Base-by-base conservation (phyloP, 2,888 invertebrate genomes). In the Phyllotreta cruciferae region DNA sequence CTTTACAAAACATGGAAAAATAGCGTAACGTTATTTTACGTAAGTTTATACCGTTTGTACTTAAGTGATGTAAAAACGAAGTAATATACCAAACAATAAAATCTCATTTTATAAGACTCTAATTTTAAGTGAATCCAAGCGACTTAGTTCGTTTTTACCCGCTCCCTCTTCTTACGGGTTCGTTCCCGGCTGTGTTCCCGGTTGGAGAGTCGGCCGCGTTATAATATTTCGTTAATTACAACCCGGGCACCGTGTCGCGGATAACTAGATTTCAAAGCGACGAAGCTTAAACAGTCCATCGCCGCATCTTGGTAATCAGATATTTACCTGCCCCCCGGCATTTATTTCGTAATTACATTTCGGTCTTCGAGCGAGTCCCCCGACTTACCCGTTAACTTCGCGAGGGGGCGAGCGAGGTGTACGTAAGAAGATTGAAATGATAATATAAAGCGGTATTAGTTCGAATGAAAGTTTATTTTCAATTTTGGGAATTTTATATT, bases 141-240 rank as follows among this genome's bases (percentile, higher is more conserved):
- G 24, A 24, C 24, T 24, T 24, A 24, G 2, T 24, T 24, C 24
- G 24, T 24, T 24, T 24, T 24, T 24, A 24, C 24, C 24, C 24
- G 24, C 24, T 24, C 24, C 24, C 24, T 4, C 24, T 24, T 24
- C 24, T 24, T 24, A 24, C 2, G 24, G 24, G 24, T 24, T 24
- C 24, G 24, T 24, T 45, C 37, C 45, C 13, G 58, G 41, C 14
- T 36, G 49, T 13, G 50, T 50, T 41, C 50, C n/a, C 39, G 41
- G 38, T 38, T 14, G 38, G 56, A 47, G 38, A 58, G 49, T 49
- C 47, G 14, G 13, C 57, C 10, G 57, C 38, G 56, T 66, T 73
- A 77, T 76, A 79, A 80, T 80, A 80, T 80, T 80, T 80, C 78
- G 79, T 80, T 81, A 81, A 81, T 81, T 80, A 80, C 76, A 73